Base-by-base conservation (phyloP, 2,797 vertebrate species). In the Todus mexicanus region DNA sequence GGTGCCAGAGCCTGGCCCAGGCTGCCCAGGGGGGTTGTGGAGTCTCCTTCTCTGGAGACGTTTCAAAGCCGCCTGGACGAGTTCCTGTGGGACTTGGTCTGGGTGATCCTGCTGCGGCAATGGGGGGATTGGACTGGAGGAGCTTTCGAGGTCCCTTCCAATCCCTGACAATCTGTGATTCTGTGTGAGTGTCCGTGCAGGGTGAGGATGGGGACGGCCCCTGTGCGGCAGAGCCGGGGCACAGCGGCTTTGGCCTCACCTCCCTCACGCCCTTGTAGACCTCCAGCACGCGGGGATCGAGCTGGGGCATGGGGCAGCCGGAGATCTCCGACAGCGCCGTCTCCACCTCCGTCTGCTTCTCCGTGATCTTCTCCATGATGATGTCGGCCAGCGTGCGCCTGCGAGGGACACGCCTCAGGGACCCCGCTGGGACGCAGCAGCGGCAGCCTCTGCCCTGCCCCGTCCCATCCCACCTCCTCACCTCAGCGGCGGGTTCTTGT, bases 331-430 rank as follows among this genome's bases (percentile, higher is more conserved):
- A 99, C 98, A 99, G 98, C 61, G 98, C 98, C 0, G 98, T 98
- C 63, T 98, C 98, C 15, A 99, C 99, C 94, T 99, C 99, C 0
- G 99, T 99, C 97, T 99, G 98, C 97, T 99, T 99, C 97, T 99
- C 99, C 0, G 99, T 99, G 87, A 99, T 98, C 97, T 99, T 99
- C 97, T 99, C 99, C 99, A 99, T 98, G 95, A 99, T 99, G 79
- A 99, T 98, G 87, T 99, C 99, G 0, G 99, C 99, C 78, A 99
- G 97, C 4, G 99, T 99, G 35, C 98, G 98, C 89, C 99, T 99
- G 42, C 18, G 20, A 15, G 21, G 50, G 31, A 5, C 1, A 5
- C 45, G 20, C 45, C 17, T 50, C 26, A 11, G 26, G 50, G 26
- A 9, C 38, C 3, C 7, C 1, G 16, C 26, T 1, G 21, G 57